These are phyloP conservation scores for Enteromius viviparus DNA, from an alignment of 2,797 vertebrate genomes.

Conservation along the genomic window DNA sequence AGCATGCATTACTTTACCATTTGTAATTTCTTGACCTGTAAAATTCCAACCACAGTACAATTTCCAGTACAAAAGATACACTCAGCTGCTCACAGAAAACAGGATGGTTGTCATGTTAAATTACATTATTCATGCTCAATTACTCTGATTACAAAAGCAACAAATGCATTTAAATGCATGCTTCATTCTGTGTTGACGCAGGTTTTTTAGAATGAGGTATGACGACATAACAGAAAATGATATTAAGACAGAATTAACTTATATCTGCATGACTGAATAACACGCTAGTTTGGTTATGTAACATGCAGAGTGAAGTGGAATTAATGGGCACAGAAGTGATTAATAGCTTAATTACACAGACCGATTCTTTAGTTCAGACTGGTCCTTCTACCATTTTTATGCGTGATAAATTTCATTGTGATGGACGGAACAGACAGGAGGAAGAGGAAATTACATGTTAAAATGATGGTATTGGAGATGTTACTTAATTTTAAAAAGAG, in stretches of 20 bases:
- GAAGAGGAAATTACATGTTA: not conserved
- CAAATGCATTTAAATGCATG: not conserved
- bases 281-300: conserved; percentile 1
- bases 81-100: not conserved
- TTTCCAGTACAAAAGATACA: not conserved
- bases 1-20: not conserved
- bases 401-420: not conserved
- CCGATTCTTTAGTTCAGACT: not conserved
- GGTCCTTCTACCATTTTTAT: not conserved
- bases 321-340: not conserved
- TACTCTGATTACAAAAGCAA: not conserved
- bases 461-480: not conserved
- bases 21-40: not conserved
- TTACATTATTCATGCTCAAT: not conserved
- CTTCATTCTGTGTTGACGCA: not conserved
- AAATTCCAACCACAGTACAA: not conserved
- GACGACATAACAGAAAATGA: not conserved
- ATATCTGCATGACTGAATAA: conserved; percentile 10
- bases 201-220: not conserved
- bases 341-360: not conserved
- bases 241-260: not conserved
- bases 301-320: not conserved
- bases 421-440: conserved; percentile 4
- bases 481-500: not conserved
- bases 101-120: not conserved